Evolutionary conservation across 1,140 invertebrate species (phyloP).

Genomic region (Yoshiicerus persimilis): DNA sequence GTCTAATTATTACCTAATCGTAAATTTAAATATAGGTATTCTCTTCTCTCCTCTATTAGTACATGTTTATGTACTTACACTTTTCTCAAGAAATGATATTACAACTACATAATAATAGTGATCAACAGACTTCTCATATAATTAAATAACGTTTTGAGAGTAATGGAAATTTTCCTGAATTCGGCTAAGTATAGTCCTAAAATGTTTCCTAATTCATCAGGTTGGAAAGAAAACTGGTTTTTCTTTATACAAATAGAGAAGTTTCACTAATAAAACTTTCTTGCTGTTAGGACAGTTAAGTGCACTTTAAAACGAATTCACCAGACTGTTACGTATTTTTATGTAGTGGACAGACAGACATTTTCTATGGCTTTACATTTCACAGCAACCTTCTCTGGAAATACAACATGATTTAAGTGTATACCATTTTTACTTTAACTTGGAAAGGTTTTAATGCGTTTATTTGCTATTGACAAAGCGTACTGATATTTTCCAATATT

Average conservation of each 20-base stretch:
- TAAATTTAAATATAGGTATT: no score
- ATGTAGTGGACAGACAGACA: neutral
- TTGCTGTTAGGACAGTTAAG: neutral
- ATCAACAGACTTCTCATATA: no score
- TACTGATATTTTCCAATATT: neutral
- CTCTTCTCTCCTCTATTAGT: no score
- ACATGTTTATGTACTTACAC: no score
- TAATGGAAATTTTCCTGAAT: neutral
- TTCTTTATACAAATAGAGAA: neutral
- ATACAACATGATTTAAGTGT: neutral
- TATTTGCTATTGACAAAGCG: no score
- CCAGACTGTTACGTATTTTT: neutral
- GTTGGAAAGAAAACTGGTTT: neutral
- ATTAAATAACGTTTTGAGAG: no score
- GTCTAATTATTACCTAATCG: no score
- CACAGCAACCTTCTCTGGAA: neutral
- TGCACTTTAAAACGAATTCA: neutral
- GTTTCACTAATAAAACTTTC: neutral
- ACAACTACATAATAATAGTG: no score
- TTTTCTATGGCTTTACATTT: neutral
- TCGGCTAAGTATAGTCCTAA: neutral
- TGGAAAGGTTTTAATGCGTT: no score
- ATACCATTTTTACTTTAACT: neutral
- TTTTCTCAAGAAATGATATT: no score
- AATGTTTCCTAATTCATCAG: neutral